Conservation (phyloP, 2,113 vertebrate genomes). For the Macquaria ambigua region DNA sequence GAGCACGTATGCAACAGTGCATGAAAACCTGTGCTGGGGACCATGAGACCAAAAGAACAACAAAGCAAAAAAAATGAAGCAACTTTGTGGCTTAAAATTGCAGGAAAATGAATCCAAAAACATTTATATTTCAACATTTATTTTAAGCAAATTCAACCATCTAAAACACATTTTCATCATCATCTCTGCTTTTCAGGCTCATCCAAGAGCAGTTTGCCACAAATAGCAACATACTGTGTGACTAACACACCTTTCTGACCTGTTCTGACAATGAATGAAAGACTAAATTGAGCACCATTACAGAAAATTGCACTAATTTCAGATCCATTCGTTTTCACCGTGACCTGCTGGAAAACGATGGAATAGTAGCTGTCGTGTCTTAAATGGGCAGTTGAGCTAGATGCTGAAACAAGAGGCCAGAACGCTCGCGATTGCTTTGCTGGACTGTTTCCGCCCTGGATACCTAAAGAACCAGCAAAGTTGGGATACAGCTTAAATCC, state of each 20-base stretch:
- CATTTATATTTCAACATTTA: background rate
- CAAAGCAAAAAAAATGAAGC: background rate
- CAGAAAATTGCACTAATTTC: slow-evolving; percentile 19
- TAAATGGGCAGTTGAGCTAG: background rate
- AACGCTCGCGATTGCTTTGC: background rate
- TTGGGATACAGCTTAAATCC: background rate
- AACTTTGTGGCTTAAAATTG: background rate
- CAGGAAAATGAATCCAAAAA: background rate
- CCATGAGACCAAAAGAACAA: background rate
- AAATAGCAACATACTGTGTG: background rate
- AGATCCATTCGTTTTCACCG: background rate
- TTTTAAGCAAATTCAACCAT: background rate
- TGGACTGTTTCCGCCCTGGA: background rate
- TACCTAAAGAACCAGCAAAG: background rate
- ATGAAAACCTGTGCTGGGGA: background rate
- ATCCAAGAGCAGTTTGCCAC: background rate
- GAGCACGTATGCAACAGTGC: background rate
- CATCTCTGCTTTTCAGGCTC: background rate
- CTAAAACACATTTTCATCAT: background rate
- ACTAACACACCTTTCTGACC: slow-evolving; percentile 13
- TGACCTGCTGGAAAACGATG: slow-evolving; percentile 4
- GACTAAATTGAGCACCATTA: slow-evolving; percentile 18
- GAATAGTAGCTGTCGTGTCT: background rate
- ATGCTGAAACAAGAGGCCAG: background rate
- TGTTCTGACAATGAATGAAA: background rate